Base-by-base conservation (phyloP, 2,888 invertebrate species). In the Agonopterix heracliana region DNA sequence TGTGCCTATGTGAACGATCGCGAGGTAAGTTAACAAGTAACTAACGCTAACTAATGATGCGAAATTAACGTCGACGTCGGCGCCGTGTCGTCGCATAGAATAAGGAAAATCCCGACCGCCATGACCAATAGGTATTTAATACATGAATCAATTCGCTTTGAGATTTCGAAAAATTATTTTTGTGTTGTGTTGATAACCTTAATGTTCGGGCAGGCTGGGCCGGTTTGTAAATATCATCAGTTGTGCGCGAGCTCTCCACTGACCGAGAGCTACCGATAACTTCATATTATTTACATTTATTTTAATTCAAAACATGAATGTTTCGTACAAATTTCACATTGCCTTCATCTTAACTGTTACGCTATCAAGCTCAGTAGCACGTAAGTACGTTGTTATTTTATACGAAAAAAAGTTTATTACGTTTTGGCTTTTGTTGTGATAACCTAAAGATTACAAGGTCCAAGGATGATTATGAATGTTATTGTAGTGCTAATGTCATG, bases 131-230 rank as follows among this genome's bases (percentile, higher is more conserved):
- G 44, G 48, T 47, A 50, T 48, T 47, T 45, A 45, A 50, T 47
- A 51, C 46, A 43, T 38, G 10, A n/a, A 9, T 38, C 38, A 4
- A n/a, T n/a, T 38, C 38, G n/a, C 38, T 9, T 38, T 38, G 10
- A 38, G 38, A n/a, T 71, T 67, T 68, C 57, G 59, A 68, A 67
- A 68, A 61, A 38, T 4, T 41, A 13, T 41, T 41, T 41, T 13
- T n/a, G 47, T 54, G 53, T 53, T 45, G 48, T 69, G 74, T 74
- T 74, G 78, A 78, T 81, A 80, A 79, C 80, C 78, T 78, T 71
- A 68, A 64, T 56, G 59, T 57, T 66, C 60, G 51, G 63, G 57
- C 62, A 74, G 71, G 67, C 73, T 71, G 71, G 71, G 75, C 59
- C 73, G 63, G 63, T 56, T 68, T 57, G 56, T 58, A 61, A 58